phyloP scores from a whole-genome alignment of 2,888 invertebrate genomes.

The Chrysotoxum bicinctum region DNA sequence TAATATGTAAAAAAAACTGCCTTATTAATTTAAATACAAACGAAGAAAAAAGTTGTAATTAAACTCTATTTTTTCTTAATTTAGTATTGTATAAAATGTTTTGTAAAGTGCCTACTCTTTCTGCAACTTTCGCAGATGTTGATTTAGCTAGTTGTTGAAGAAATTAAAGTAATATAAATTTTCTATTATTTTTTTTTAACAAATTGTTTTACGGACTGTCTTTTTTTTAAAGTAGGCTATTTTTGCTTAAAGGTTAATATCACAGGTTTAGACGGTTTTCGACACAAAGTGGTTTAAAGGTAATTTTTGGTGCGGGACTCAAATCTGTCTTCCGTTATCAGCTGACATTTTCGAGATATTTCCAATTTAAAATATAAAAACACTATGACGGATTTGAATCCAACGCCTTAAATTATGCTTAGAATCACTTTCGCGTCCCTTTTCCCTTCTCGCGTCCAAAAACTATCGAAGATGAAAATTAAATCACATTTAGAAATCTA shows the following conservation, averaged over 20 bases:
- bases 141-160: constrained; percentile 3
- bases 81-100: constrained; percentile 28
- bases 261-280: too few species aligned
- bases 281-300: too few species aligned
- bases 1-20: constrained; percentile 62
- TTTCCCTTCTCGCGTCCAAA: too few species aligned
- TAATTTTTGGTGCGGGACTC: too few species aligned
- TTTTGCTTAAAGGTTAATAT: not conserved
- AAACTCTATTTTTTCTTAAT: constrained; percentile 28
- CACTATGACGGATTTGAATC: too few species aligned
- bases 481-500: constrained; percentile 19
- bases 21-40: constrained; percentile 52
- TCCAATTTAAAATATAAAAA: too few species aligned
- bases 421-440: too few species aligned
- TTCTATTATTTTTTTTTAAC: not conserved
- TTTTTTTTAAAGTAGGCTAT: not conserved
- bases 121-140: constrained; percentile 11
- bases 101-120: constrained; percentile 54
- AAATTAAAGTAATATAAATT: not conserved
- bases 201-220: not conserved
- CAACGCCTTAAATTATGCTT: too few species aligned
- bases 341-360: too few species aligned
- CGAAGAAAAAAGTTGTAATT: constrained; percentile 1
- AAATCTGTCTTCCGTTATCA: too few species aligned
- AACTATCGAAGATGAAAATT: too few species aligned